These are phyloP conservation scores for Lophius americanus DNA, from an alignment of 2,797 vertebrate genomes.

Conservation along the genomic window DNA sequence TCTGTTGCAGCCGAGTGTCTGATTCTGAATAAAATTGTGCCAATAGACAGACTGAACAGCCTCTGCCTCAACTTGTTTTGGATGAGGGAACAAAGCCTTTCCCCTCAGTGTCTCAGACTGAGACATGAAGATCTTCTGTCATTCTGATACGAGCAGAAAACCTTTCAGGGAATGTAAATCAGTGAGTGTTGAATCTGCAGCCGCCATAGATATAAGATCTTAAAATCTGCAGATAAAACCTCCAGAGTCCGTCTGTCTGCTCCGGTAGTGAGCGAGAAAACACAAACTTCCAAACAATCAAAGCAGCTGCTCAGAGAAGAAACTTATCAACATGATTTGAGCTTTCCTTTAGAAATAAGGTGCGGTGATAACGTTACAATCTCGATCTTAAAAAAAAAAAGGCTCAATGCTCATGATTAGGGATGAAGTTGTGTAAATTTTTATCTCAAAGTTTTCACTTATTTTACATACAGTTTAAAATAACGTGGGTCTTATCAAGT, in stretches of 20 bases:
- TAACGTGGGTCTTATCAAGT: no score
- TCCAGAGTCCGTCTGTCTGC: constrained; percentile 24
- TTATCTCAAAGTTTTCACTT: no score
- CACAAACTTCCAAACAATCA: constrained; percentile 18
- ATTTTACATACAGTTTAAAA: no score
- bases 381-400: background rate
- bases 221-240: constrained; percentile 53
- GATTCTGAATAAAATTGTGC: constrained; percentile 3
- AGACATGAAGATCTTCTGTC: constrained; percentile 56
- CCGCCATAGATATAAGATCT: constrained; percentile 45
- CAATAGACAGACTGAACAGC: constrained; percentile 25
- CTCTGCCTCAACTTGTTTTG: background rate
- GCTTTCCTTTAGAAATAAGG: constrained; percentile 14
- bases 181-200: constrained; percentile 53
- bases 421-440: no score
- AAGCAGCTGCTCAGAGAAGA: constrained; percentile 27
- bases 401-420: background rate
- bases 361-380: background rate
- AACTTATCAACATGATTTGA: constrained; percentile 19
- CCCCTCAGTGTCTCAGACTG: constrained; percentile 39
- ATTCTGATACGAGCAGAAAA: constrained; percentile 53
- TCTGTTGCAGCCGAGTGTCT: no score
- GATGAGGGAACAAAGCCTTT: constrained; percentile 50
- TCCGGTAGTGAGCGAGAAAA: constrained; percentile 25
- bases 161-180: constrained; percentile 64